These are phyloP conservation scores for Apodemia mormo DNA, from an alignment of 2,888 invertebrate species.

Conservation along the genomic window DNA sequence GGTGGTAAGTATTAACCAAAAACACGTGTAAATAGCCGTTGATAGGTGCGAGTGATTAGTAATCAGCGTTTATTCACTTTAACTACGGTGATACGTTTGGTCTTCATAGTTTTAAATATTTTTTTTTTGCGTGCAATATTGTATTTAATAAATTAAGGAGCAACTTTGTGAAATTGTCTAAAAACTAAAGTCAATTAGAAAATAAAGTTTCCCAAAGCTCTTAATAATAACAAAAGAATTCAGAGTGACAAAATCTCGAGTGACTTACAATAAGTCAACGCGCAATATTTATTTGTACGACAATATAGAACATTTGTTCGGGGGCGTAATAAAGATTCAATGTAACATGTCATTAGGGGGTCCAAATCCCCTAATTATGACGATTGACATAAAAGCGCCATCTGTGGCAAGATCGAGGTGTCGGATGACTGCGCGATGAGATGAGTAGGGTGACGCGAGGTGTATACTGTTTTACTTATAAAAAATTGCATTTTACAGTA, in stretches of 20 bases:
- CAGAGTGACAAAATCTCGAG: conserved; percentile 38
- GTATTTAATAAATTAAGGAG: neutral
- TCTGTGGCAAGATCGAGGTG: conserved; percentile 74
- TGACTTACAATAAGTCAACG: conserved; percentile 54
- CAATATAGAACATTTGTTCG: conserved; percentile 68
- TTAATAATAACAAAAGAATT: neutral
- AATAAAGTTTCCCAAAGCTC: neutral
- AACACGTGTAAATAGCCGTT: too few species aligned
- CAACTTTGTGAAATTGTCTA: neutral
- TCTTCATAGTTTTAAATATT: too few species aligned
- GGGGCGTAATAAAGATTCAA: conserved; percentile 75
- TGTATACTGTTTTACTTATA: too few species aligned
- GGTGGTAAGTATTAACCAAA: too few species aligned
- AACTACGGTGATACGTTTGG: too few species aligned
- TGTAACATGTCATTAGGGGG: conserved; percentile 78
- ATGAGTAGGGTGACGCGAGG: conserved; percentile 20
- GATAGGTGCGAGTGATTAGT: too few species aligned
- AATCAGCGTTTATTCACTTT: too few species aligned
- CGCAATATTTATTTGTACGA: conserved; percentile 61
- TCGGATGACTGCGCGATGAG: conserved; percentile 60
- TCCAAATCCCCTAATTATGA: conserved; percentile 80
- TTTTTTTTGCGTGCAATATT: too few species aligned
- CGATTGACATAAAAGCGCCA: conserved; percentile 80
- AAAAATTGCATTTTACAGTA: too few species aligned
- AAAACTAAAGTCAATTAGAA: conserved; percentile 7